These are phyloP conservation scores for Nannobrachium achirus DNA, from an alignment of 2,113 vertebrate genomes.

Conservation along the genomic window DNA sequence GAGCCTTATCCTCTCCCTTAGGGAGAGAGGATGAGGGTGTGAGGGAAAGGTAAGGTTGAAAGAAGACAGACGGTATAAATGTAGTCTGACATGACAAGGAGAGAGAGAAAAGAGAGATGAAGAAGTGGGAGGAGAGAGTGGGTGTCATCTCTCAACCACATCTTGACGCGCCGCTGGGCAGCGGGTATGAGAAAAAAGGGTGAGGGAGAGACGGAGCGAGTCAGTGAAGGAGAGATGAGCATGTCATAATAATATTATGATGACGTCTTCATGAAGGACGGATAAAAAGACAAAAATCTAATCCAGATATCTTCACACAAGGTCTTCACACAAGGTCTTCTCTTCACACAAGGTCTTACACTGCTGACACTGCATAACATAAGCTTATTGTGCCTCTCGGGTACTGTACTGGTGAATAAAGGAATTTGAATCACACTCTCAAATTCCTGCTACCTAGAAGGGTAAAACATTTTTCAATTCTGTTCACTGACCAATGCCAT, in stretches of 20 bases:
- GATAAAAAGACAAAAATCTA: slow-evolving; percentile 28
- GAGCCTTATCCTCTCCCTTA: too few relatives aligned
- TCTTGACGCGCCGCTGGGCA: neutral
- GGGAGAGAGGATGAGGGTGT: neutral
- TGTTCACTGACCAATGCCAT: too few relatives aligned
- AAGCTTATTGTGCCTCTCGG: too few relatives aligned
- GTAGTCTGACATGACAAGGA: slow-evolving; percentile 26
- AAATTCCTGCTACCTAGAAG: too few relatives aligned
- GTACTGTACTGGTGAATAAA: too few relatives aligned
- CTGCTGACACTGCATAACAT: too few relatives aligned
- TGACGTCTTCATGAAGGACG: slow-evolving; percentile 18
- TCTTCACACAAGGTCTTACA: too few relatives aligned
- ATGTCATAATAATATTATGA: slow-evolving; percentile 41
- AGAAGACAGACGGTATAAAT: neutral
- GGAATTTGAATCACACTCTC: too few relatives aligned
- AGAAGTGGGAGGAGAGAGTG: neutral
- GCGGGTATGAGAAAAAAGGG: neutral
- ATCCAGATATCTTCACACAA: slow-evolving; percentile 4
- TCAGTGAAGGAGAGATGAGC: neutral
- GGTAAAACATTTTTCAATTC: too few relatives aligned
- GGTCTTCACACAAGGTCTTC: too few relatives aligned
- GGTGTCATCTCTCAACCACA: neutral
- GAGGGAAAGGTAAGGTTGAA: neutral
- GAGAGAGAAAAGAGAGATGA: neutral
- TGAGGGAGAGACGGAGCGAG: neutral